Evolutionary conservation across 2,888 invertebrate species (phyloP).

Genomic region (Agriopis aurantiaria): DNA sequence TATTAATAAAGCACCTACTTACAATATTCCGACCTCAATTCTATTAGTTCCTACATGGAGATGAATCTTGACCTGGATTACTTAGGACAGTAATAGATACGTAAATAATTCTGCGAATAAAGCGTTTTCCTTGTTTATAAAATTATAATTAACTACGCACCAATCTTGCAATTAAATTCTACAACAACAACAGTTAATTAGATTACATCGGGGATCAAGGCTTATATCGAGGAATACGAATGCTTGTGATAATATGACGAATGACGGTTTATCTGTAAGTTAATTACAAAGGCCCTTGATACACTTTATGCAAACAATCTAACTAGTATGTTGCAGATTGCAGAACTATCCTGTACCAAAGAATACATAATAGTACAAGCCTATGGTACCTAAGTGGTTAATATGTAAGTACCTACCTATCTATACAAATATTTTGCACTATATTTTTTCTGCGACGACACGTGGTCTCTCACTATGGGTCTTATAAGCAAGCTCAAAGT

Average conservation of each 20-base stretch:
- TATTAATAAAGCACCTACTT: neutral
- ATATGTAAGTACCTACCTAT: no score
- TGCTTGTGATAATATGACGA: conserved; percentile 1
- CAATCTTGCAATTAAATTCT: conserved; percentile 34
- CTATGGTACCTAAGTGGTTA: no score
- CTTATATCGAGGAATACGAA: conserved; percentile 9
- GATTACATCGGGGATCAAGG: conserved; percentile 41
- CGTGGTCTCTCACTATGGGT: no score
- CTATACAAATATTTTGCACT: no score
- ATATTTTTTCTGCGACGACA: no score
- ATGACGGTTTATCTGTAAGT: neutral
- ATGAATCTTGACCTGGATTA: conserved; percentile 28
- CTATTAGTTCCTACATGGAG: conserved; percentile 30
- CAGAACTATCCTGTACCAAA: no score
- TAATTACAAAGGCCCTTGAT: conserved; percentile 1
- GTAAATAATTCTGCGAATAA: conserved; percentile 22
- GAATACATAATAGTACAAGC: no score
- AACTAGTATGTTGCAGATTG: no score
- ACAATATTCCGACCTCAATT: conserved; percentile 16
- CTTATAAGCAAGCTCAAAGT: no score
- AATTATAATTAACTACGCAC: conserved; percentile 28
- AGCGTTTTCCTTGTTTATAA: conserved; percentile 37
- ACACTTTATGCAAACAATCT: neutral
- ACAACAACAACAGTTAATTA: conserved; percentile 25
- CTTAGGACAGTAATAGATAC: conserved; percentile 18